phyloP scores from a whole-genome alignment of 1,140 invertebrate genomes.

The Halictus rubicundus region DNA sequence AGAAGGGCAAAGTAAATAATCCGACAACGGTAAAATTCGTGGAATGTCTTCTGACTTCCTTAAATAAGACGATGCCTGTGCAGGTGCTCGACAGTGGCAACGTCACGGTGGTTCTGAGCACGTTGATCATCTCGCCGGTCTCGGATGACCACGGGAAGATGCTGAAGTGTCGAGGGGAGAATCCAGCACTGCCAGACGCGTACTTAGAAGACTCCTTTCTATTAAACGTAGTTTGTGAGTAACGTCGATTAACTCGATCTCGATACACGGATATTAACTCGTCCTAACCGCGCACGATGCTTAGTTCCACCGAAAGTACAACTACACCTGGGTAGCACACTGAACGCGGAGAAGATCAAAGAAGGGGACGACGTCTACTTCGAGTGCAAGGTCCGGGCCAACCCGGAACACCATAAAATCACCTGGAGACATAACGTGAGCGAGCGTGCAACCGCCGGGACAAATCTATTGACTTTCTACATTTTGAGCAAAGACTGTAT shows the following conservation, averaged over 20 bases:
- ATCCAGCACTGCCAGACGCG: constrained; percentile 86
- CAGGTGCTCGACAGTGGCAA: constrained; percentile 85
- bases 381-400: constrained; percentile 94
- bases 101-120: constrained; percentile 87
- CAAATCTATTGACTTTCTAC: too few relatives aligned
- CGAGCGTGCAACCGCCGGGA: too few relatives aligned
- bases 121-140: constrained; percentile 88
- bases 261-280: too few relatives aligned
- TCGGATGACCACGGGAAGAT: constrained; percentile 91
- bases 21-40: too few relatives aligned
- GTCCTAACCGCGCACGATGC: constrained; percentile 51
- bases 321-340: constrained; percentile 89
- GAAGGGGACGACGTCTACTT: constrained; percentile 96
- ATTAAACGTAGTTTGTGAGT: constrained; percentile 94
- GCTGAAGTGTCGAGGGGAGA: constrained; percentile 92
- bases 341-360: constrained; percentile 93
- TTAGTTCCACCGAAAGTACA: constrained; percentile 92
- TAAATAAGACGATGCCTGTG: constrained; percentile 31
- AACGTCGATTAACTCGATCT: neutral
- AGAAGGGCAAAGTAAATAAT: constrained; percentile 85
- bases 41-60: neutral
- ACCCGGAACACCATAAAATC: constrained; percentile 91
- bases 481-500: too few relatives aligned
- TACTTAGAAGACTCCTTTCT: constrained; percentile 89
- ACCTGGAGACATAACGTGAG: constrained; percentile 94